phyloP scores from a whole-genome alignment of 2,888 invertebrate genomes.

The Hololepta plana region DNA sequence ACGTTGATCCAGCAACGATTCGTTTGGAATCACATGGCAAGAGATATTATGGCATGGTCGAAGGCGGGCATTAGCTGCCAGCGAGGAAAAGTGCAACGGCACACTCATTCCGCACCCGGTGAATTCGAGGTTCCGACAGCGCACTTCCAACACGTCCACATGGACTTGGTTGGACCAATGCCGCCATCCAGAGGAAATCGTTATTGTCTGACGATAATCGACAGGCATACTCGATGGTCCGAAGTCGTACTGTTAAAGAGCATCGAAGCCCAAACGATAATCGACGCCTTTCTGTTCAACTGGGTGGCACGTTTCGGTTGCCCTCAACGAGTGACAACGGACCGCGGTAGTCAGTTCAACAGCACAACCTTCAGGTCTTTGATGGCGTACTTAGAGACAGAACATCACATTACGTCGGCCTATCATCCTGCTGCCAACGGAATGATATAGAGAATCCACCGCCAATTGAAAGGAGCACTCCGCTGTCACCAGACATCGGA shows the following conservation, averaged over 20 bases:
- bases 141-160: slow-evolving; percentile 22
- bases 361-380: no score
- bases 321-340: slow-evolving; percentile 15
- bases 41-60: no score
- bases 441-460: slow-evolving; percentile 12
- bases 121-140: slow-evolving; percentile 10
- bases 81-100: slow-evolving; percentile 15
- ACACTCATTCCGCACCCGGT: slow-evolving; percentile 10
- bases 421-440: slow-evolving; percentile 10
- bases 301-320: slow-evolving; percentile 18
- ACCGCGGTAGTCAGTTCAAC: slow-evolving; percentile 16
- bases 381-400: no score
- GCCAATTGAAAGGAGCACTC: slow-evolving; percentile 12
- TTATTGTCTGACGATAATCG: slow-evolving; percentile 18
- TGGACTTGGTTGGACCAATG: slow-evolving; percentile 26
- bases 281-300: slow-evolving; percentile 11
- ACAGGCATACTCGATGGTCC: slow-evolving; percentile 17
- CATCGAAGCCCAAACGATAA: slow-evolving; percentile 15
- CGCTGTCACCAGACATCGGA: slow-evolving; percentile 10
- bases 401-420: no score
- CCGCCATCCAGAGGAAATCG: slow-evolving; percentile 15
- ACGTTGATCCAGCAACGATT: no score
- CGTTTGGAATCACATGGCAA: no score
- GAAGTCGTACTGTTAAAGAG: slow-evolving; percentile 16
- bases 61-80: no score